Base-by-base conservation (phyloP, 1,140 invertebrate species). In the Eriocheir sinensis region DNA sequence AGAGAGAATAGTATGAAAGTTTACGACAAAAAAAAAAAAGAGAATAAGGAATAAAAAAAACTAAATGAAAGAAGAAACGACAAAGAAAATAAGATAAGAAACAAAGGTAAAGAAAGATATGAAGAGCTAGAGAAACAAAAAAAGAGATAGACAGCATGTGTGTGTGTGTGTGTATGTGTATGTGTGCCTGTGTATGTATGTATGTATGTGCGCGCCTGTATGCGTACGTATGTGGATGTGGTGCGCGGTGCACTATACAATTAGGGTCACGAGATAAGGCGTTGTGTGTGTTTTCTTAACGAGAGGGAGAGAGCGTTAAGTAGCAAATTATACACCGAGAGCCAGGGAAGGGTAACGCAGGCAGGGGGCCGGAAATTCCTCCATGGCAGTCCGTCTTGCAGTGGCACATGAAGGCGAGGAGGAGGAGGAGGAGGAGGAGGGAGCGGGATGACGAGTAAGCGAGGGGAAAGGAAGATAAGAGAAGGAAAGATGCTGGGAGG, bases 211-310 rank as follows among this genome's bases (percentile, higher is more conserved):
- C 27, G 53, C 27, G 53, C 27, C 9, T 72, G 53, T 72, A 21
- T 72, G 53, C 27, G 53, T 72, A 21, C n/a, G 60, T 72, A n/a
- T 72, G 60, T 72, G 60, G 27, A n/a, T 72, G 60, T 72, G 60
- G 27, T 2, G n/a, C n/a, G n/a, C n/a, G 48, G 48, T 1, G 48
- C n/a, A 72, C 27, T 72, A 21, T 72, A 72, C n/a, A 72, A 72
- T 72, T 72, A n/a, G 60, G 60, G 27, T 21, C 60, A 72, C 21
- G 12, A 72, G 60, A 72, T 72, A 72, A 72, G n/a, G 60, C 4
- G 27, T 72, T 72, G n/a, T 72, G 60, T 72, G 48, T 53, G 60
- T 72, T 72, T 72, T 72, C 21, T 72, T 72, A 72, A 72, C 60
- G n/a, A 72, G 60, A 72, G 21, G 60, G 21, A 0, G n/a, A 72